These are phyloP conservation scores for Aphodius granarius DNA, from an alignment of 2,888 invertebrate genomes.

Conservation along the genomic window DNA sequence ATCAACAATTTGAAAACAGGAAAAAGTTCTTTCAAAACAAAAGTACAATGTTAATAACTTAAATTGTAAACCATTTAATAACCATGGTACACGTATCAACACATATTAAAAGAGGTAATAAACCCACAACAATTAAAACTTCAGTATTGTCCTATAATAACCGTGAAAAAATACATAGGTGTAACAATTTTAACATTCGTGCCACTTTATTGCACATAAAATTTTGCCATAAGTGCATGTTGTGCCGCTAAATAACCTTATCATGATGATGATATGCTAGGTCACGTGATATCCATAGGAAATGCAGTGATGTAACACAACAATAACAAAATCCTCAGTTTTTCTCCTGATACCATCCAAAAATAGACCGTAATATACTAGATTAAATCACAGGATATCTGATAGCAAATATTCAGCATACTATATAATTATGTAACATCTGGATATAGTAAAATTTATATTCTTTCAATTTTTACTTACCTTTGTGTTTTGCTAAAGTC, in stretches of 20 bases:
- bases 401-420: neutral
- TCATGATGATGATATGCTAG: neutral
- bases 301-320: neutral
- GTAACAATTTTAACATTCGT: neutral
- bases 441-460: neutral
- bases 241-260: neutral
- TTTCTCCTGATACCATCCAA: neutral
- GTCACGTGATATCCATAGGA: neutral
- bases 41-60: no score
- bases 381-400: neutral
- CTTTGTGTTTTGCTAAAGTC: constrained; percentile 94
- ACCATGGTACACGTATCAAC: no score
- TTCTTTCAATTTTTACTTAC: constrained; percentile 59
- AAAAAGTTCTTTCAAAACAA: no score
- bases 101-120: no score
- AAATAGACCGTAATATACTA: neutral
- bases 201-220: neutral
- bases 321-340: neutral
- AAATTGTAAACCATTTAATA: no score
- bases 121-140: no score
- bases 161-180: neutral
- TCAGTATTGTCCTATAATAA: no score
- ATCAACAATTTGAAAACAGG: no score
- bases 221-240: neutral
- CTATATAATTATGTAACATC: neutral